Conservation (phyloP, 2,113 vertebrate genomes). For the Orycteropus afer region DNA sequence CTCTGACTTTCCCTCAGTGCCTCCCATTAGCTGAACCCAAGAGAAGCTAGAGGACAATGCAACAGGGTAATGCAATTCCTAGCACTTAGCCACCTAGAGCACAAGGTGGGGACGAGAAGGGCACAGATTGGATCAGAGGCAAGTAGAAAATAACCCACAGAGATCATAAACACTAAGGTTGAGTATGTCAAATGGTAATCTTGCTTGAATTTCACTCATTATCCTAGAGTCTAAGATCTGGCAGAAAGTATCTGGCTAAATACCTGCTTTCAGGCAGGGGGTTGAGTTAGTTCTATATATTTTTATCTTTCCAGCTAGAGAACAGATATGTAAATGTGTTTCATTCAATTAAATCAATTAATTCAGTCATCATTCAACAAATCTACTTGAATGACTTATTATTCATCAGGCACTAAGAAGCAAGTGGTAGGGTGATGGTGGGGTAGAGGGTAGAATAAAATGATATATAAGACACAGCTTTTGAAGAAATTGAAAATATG, state of each 20-base stretch:
- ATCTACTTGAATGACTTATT: conserved; percentile 10
- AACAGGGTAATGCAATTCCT: neutral
- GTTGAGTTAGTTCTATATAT: conserved; percentile 27
- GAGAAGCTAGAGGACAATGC: neutral
- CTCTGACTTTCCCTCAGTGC: neutral
- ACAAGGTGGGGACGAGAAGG: neutral
- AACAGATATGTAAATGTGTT: conserved; percentile 39
- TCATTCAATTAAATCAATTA: neutral
- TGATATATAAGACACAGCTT: neutral
- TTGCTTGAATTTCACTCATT: conserved; percentile 25
- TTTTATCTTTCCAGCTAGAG: conserved; percentile 4
- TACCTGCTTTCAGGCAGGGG: neutral
- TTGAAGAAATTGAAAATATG: conserved; percentile 6
- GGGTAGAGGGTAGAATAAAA: neutral
- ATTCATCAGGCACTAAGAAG: neutral
- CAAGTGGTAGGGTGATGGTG: neutral
- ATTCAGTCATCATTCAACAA: neutral
- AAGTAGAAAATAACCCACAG: neutral
- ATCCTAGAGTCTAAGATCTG: neutral
- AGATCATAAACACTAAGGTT: neutral
- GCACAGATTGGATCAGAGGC: neutral
- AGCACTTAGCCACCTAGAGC: neutral
- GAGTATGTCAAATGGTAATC: neutral
- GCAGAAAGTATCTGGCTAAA: neutral
- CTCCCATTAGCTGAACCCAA: neutral